Conservation (phyloP, 1,140 invertebrate genomes). For the Nylanderia fulva region DNA sequence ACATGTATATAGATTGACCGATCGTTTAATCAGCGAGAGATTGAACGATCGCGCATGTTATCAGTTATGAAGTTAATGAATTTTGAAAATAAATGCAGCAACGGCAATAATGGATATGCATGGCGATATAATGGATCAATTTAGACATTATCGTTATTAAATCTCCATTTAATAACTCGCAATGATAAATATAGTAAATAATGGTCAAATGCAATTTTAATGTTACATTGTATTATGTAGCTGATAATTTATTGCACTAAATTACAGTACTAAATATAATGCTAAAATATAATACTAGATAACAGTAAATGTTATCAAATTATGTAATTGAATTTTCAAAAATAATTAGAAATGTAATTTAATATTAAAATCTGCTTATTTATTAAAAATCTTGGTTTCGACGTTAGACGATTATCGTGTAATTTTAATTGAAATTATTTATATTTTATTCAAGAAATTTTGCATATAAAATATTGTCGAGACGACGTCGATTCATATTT, state of each 20-base stretch:
- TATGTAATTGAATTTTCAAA: conserved; percentile 19
- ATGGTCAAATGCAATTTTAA: conserved; percentile 43
- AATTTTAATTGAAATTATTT: neutral
- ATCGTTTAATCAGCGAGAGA: neutral
- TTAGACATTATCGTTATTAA: conserved; percentile 29
- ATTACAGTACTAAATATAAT: too few species aligned
- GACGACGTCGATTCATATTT: neutral
- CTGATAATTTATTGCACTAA: conserved; percentile 9
- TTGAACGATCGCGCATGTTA: neutral
- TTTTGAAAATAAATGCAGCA: conserved; percentile 17
- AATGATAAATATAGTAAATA: conserved; percentile 40
- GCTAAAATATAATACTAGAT: too few species aligned
- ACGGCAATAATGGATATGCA: neutral
- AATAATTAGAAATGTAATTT: conserved; percentile 17
- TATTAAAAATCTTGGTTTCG: neutral
- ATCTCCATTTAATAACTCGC: neutral
- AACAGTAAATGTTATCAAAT: conserved; percentile 23
- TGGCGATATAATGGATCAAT: conserved; percentile 14
- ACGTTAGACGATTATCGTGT: neutral
- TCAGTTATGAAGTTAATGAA: neutral
- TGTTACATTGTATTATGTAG: conserved; percentile 3
- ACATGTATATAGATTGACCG: neutral
- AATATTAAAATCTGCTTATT: neutral
- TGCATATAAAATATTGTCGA: neutral
- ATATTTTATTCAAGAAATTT: conserved; percentile 4